Evolutionary conservation across 2,888 invertebrate species (phyloP), one percentile per base, ranked within the genome.

Genomic region (Leucoma salicis): DNA sequence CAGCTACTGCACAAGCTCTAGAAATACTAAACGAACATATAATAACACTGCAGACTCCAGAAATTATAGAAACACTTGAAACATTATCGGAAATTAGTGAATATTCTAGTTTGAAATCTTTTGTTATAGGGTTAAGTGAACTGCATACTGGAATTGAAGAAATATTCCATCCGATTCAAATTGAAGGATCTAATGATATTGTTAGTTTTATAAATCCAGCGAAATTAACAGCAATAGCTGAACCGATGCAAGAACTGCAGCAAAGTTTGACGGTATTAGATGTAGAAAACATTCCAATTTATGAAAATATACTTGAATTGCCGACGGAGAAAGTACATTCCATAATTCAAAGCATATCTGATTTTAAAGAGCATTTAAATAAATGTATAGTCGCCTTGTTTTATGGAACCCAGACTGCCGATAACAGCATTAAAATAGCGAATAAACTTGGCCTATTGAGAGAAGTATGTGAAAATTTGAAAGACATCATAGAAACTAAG

Each of bases 241-340:
- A 82, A 37, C 87, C 87, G 0, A 74, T 87, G 70, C 78, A 77
- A 50, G 80, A 81, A 47, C 55, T 87, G 8, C 77, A 78, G 25
- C 72, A 84, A 54, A 70, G 74, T 66, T 70, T 89, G 42, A 81
- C 79, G 34, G 66, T 80, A 35, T 56, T 86, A 66, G 81, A 85
- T 53, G 59, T 62, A 42, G 72, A 57, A 60, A 79, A 84, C 74
- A 82, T 86, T 78, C 79, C 82, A 75, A 63, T 80, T 57, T 82
- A 74, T 56, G 82, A 84, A 74, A 70, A 78, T 66, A 70, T 80
- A 54, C 58, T 80, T 69, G 78, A 82, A 61, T 67, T 81, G 51
- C 69, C 82, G 14, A 57, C 73, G 50, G 81, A 82, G 55, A 75
- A 66, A 66, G 58, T 81, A 72, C 65, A 78, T 71, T 71, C 71